Percentiles rank a stretch among this genome's conserved stretches.
Conservation (phyloP, 2,797 vertebrate genomes). For the Philypnodon macrostomus region DNA sequence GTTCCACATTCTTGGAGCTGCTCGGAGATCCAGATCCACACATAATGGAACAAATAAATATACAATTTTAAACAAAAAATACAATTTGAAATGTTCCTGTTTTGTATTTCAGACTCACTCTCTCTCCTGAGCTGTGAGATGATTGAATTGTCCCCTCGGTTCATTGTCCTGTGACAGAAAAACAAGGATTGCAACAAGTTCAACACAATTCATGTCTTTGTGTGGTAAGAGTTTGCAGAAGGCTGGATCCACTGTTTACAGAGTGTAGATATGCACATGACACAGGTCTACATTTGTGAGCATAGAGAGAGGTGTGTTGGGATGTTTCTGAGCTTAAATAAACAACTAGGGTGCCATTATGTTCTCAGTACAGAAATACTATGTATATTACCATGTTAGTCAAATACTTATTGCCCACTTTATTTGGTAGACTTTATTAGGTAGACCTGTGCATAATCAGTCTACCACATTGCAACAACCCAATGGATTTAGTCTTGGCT, state of each 20-base stretch:
- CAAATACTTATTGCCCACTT: too few species aligned
- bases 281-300: neutral
- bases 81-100: neutral
- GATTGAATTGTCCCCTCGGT: conserved; percentile 92
- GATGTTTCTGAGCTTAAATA: neutral
- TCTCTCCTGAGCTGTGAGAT: conserved; percentile 87
- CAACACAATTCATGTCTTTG: conserved; percentile 2
- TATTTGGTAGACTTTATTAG: too few species aligned
- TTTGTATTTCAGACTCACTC: conserved; percentile 76
- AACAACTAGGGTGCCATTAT: neutral
- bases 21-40: too few species aligned
- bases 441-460: too few species aligned
- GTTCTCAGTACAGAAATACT: too few species aligned
- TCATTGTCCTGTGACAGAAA: conserved; percentile 84
- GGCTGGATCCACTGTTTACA: conserved; percentile 23
- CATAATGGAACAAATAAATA: too few species aligned
- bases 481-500: too few species aligned
- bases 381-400: too few species aligned
- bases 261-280: conserved; percentile 4
- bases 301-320: neutral
- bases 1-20: too few species aligned
- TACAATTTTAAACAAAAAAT: too few species aligned
- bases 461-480: too few species aligned
- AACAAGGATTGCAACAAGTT: neutral
- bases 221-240: conserved; percentile 12